Percentiles rank a stretch among this genome's conserved stretches.
These are phyloP conservation scores for Heliconius congener DNA, from an alignment of 1,140 invertebrate species.

Conservation along the genomic window DNA sequence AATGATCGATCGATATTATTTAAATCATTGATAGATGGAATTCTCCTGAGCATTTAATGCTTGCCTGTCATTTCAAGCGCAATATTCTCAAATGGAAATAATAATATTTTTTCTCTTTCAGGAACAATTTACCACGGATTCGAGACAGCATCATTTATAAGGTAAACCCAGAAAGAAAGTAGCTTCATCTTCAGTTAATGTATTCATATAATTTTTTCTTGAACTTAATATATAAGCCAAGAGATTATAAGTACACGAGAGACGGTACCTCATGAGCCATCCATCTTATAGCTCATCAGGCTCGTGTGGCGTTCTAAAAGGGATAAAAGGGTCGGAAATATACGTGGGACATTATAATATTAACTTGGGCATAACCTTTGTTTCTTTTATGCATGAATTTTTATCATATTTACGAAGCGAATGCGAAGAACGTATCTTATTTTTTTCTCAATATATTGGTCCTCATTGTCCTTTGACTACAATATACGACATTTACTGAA, in stretches of 20 bases:
- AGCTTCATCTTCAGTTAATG: constrained; percentile 2
- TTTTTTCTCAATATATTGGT: not conserved
- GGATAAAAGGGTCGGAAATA: constrained; percentile 29
- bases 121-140: not conserved
- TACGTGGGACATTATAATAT: constrained; percentile 29
- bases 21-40: not conserved
- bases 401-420: constrained; percentile 18
- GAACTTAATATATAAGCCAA: constrained; percentile 15
- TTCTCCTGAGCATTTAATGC: not conserved
- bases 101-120: constrained; percentile 3
- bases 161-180: not conserved
- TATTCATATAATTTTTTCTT: constrained; percentile 27
- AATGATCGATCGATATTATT: not conserved
- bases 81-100: not conserved
- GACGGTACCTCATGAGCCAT: constrained; percentile 19
- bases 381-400: constrained; percentile 14
- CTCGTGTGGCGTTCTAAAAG: constrained; percentile 22
- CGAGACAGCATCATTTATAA: not conserved
- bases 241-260: constrained; percentile 26
- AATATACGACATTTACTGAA: not conserved
- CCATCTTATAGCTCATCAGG: constrained; percentile 30
- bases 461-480: not conserved
- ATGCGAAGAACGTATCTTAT: not conserved
- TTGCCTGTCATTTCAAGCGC: not conserved
- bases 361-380: constrained; percentile 21